phyloP scores from a whole-genome alignment of 2,797 vertebrate species.

The Halcyon smyrnensis region DNA sequence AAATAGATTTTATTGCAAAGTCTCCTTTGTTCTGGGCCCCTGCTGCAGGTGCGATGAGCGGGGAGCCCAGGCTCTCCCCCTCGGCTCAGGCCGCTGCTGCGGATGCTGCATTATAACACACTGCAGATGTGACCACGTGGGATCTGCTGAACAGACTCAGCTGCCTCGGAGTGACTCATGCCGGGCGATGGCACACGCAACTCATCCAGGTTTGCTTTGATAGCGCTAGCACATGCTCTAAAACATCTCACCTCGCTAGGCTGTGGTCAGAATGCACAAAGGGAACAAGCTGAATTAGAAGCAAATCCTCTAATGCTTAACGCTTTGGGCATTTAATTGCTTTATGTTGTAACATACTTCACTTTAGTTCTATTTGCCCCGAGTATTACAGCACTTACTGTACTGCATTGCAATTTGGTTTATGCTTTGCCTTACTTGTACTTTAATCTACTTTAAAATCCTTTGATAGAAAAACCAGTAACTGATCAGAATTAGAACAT shows the following conservation, averaged over 20 bases:
- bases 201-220: accelerated
- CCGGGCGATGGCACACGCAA: not conserved
- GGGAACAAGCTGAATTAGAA: not conserved
- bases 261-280: too few species aligned
- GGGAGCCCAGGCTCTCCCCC: not conserved
- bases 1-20: accelerated
- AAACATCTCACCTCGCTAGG: not conserved
- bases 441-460: not conserved
- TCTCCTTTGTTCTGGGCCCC: too few species aligned
- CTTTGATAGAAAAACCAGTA: not conserved
- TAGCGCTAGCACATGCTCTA: accelerated
- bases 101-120: constrained; percentile 52
- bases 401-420: not conserved
- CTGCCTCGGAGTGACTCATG: not conserved
- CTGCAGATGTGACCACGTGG: constrained; percentile 41
- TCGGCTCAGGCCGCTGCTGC: not conserved
- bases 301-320: not conserved
- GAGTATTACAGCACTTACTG: not conserved
- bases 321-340: not conserved
- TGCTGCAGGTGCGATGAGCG: not conserved
- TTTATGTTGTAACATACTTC: accelerated
- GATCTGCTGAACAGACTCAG: not conserved
- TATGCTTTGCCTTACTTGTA: not conserved
- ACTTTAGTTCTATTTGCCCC: not conserved
- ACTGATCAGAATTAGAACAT: not conserved